Conservation (phyloP, 2,888 invertebrate species). For the Dascillus cervinus region DNA sequence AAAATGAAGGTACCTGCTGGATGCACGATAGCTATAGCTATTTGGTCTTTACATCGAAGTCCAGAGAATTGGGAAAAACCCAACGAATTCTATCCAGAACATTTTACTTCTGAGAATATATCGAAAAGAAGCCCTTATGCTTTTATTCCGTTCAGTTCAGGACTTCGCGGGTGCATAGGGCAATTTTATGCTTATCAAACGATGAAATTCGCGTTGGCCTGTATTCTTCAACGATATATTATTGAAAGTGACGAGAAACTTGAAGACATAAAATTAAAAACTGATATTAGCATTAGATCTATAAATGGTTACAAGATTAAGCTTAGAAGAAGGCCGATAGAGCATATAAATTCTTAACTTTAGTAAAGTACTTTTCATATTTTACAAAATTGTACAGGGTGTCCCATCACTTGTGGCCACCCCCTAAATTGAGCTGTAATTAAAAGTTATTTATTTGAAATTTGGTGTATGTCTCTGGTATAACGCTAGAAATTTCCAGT, state of each 20-base stretch:
- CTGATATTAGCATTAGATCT: constrained; percentile 9
- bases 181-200: constrained; percentile 6
- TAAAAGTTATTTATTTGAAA: no score
- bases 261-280: constrained; percentile 6
- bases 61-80: constrained; percentile 29
- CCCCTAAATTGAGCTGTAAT: no score
- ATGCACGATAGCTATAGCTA: constrained; percentile 25
- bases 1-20: constrained; percentile 24
- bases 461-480: no score
- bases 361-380: no score
- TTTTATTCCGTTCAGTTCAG: constrained; percentile 33
- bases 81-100: constrained; percentile 32
- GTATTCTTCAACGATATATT: constrained; percentile 5
- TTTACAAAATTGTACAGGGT: no score
- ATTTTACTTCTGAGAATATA: constrained; percentile 31
- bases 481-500: no score
- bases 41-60: constrained; percentile 29
- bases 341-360: no score
- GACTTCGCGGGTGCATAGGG: constrained; percentile 26
- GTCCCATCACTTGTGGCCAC: no score
- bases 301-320: constrained; percentile 3
- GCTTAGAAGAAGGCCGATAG: constrained; percentile 4
- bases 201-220: constrained; percentile 4
- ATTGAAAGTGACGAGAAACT: constrained; percentile 8
- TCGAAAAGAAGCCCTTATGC: constrained; percentile 26